Evolutionary conservation across 2,113 vertebrate species (phyloP).

Genomic region (Sprattus sprattus): DNA sequence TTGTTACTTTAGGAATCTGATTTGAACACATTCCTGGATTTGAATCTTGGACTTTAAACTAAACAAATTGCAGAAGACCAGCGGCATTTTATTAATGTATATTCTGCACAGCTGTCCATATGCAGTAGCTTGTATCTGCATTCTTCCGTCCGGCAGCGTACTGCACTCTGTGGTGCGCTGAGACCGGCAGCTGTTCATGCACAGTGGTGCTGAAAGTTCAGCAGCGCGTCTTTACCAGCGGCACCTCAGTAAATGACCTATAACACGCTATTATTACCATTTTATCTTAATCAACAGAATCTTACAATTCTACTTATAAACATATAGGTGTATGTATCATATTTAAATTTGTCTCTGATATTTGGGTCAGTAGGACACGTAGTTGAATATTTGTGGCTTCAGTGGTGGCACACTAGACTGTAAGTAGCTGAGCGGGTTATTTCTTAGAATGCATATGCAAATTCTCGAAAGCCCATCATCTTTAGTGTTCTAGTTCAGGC

Average conservation of each 20-base stretch:
- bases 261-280: background rate
- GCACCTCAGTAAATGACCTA: background rate
- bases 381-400: background rate
- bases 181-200: constrained; percentile 61
- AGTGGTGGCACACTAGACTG: background rate
- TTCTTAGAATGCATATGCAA: background rate
- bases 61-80: background rate
- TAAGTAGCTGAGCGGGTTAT: background rate
- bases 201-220: constrained; percentile 71
- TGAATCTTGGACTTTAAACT: constrained; percentile 19
- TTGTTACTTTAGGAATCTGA: background rate
- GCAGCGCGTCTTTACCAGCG: constrained; percentile 18
- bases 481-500: background rate
- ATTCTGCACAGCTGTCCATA: background rate
- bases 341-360: background rate
- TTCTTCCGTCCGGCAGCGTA: background rate
- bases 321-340: background rate
- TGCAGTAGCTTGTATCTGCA: background rate
- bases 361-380: background rate
- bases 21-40: too few species aligned
- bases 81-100: background rate
- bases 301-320: too few species aligned
- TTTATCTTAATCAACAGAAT: background rate
- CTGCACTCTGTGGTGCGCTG: background rate
- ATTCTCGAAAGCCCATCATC: background rate